Evolutionary conservation across 1,140 invertebrate species (phyloP).

Genomic region (honey bee (Apis mellifera)): DNA sequence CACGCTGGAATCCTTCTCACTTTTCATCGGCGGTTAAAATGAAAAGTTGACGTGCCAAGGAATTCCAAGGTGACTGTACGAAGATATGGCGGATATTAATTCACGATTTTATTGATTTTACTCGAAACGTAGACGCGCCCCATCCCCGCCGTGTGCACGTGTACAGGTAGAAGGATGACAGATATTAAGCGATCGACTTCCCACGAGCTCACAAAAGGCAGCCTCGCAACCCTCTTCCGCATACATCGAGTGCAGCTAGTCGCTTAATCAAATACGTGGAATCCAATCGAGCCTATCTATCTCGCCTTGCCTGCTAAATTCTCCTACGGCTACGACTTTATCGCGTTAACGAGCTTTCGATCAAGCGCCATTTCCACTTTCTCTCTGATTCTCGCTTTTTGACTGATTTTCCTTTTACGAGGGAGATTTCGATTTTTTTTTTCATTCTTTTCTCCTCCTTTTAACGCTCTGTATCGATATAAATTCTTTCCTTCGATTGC

Average conservation of each 20-base stretch:
- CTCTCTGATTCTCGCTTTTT: neutral
- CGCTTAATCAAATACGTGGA: slow-evolving; percentile 26
- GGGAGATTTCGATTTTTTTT: too few species aligned
- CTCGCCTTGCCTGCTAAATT: slow-evolving; percentile 1
- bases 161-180: slow-evolving; percentile 7
- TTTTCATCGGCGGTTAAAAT: slow-evolving; percentile 18
- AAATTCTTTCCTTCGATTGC: too few species aligned
- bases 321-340: slow-evolving; percentile 5
- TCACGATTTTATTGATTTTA: slow-evolving; percentile 33
- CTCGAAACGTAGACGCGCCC: neutral
- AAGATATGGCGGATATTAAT: slow-evolving; percentile 25
- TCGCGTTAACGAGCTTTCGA: slow-evolving; percentile 15
- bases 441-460: too few species aligned
- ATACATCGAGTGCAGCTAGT: slow-evolving; percentile 20
- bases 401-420: too few species aligned
- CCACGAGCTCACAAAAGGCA: slow-evolving; percentile 15
- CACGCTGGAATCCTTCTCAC: neutral
- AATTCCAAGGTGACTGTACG: neutral
- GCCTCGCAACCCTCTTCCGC: neutral
- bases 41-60: slow-evolving; percentile 14
- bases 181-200: slow-evolving; percentile 30
- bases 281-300: slow-evolving; percentile 10
- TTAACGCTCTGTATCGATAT: too few species aligned
- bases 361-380: neutral
- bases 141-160: neutral